phyloP scores from a whole-genome alignment of 1,140 invertebrate genomes.

The Hypsibius dujardini region DNA sequence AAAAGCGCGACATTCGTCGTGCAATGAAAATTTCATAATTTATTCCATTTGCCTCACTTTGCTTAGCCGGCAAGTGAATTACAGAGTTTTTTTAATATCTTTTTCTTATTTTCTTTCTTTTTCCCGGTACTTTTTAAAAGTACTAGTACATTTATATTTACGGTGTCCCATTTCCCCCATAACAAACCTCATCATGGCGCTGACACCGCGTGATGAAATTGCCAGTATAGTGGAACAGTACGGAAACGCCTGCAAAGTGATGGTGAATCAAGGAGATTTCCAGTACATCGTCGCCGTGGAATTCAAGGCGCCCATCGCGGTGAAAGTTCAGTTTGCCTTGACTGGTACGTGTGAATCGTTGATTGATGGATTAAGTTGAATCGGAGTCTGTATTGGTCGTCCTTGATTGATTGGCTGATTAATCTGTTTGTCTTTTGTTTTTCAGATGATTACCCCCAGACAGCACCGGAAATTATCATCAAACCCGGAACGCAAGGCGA shows the following conservation, averaged over 20 bases:
- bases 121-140: too few species aligned
- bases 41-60: too few species aligned
- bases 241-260: background rate
- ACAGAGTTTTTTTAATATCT: too few species aligned
- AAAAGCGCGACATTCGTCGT: too few species aligned
- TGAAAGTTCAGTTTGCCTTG: constrained; percentile 17
- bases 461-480: background rate
- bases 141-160: too few species aligned
- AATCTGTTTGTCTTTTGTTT: background rate
- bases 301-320: constrained; percentile 1
- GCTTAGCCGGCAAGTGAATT: too few species aligned
- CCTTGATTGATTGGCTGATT: background rate
- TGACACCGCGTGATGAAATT: too few species aligned
- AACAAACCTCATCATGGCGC: too few species aligned
- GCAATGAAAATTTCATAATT: too few species aligned
- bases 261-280: constrained; percentile 20
- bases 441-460: background rate
- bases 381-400: background rate
- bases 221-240: too few species aligned
- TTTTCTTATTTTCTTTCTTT: too few species aligned
- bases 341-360: background rate
- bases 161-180: too few species aligned
- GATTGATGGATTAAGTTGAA: background rate
- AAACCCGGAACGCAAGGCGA: background rate
- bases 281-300: constrained; percentile 18